A percentile compares a stretch with the other conserved stretches of the same genome.
These are phyloP conservation scores for Rhinella marina DNA, from an alignment of 2,797 vertebrate species.

Conservation along the genomic window DNA sequence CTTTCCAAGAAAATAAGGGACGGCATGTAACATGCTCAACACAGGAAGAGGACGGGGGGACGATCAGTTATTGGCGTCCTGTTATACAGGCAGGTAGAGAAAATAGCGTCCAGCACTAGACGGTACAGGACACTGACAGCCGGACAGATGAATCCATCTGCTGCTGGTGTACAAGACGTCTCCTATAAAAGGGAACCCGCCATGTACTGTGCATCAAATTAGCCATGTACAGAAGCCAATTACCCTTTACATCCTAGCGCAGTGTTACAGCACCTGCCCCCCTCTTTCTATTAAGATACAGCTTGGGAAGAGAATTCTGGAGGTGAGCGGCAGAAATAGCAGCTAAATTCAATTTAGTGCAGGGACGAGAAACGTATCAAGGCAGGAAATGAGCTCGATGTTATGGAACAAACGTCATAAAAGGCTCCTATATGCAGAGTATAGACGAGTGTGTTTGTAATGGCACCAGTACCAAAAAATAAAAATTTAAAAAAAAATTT, in stretches of 20 bases:
- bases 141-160: not conserved
- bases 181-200: not conserved
- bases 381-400: not conserved
- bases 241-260: not conserved
- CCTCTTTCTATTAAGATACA: too few relatives aligned
- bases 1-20: not conserved
- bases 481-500: too few relatives aligned
- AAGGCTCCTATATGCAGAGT: too few relatives aligned
- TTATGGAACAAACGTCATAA: not conserved
- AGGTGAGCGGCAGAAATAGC: not conserved
- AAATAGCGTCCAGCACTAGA: not conserved
- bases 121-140: not conserved
- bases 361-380: not conserved
- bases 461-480: too few relatives aligned
- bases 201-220: not conserved
- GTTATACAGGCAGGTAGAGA: not conserved
- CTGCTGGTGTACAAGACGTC: not conserved
- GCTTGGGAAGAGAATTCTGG: not conserved
- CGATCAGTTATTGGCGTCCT: not conserved
- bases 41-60: not conserved
- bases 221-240: conserved; percentile 16
- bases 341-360: not conserved
- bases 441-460: too few relatives aligned
- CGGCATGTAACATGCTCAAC: not conserved
- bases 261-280: not conserved